Evolutionary conservation across 2,888 invertebrate species (phyloP), one percentile per base, ranked within the genome.

Genomic region (Corbicula japonica): DNA sequence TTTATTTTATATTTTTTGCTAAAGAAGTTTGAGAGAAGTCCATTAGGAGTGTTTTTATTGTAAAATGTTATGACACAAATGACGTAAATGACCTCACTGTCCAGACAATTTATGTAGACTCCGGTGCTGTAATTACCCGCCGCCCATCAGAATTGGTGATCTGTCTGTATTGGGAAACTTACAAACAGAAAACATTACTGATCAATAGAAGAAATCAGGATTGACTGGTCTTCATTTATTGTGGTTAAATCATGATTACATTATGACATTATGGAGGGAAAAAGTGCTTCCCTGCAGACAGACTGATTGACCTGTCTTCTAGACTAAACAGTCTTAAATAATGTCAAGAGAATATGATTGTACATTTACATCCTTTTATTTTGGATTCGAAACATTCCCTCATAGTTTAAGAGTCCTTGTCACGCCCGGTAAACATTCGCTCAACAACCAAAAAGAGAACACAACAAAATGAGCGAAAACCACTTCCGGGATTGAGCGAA

Each of bases 41-140:
- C n/a, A n/a, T n/a, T n/a, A n/a, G n/a, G n/a, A n/a, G n/a, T n/a
- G n/a, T n/a, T n/a, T n/a, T n/a, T n/a, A n/a, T n/a, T n/a, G n/a
- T n/a, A n/a, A n/a, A n/a, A n/a, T n/a, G n/a, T 32, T 56, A 34
- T 32, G 56, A 56, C 56, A 56, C 15, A 34, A 56, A 56, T 56
- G 56, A 56, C 21, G 35, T 23, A 56, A 56, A 56, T 56, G 56
- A 56, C 56, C 32, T 56, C 35, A 34, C 56, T 34, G 21, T 21
- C 56, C 35, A 34, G 32, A 34, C 32, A 34, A 21, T n/a, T n/a
- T n/a, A n/a, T n/a, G n/a, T n/a, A n/a, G n/a, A n/a, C n/a, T n/a
- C n/a, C n/a, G n/a, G n/a, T 66, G 66, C 54, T 23, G 66, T 52
- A 66, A 66, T 66, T 66, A 52, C 54, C 66, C 38, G 54, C 54